A percentile compares a stretch with the other conserved stretches of the same genome.
These are phyloP conservation scores for Mactromeris polynyma DNA, from an alignment of 2,888 invertebrate genomes.

Conservation along the genomic window DNA sequence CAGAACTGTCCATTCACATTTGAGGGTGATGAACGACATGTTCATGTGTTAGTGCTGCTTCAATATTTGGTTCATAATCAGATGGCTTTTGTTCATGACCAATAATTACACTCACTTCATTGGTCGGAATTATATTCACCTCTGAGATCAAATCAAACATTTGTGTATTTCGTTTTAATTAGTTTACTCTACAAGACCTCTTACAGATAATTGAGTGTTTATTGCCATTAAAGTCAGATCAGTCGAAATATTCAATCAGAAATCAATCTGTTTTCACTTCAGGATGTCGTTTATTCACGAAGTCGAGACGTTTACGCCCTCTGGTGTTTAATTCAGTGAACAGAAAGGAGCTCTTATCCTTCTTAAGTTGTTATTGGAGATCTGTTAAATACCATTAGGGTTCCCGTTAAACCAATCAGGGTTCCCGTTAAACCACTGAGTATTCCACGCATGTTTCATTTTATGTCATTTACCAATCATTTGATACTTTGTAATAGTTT, in stretches of 20 bases:
- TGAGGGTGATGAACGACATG: not conserved
- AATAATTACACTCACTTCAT: conserved; percentile 5
- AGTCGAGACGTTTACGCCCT: not conserved
- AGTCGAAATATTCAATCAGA: conserved; percentile 46
- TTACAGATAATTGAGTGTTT: conserved; percentile 27
- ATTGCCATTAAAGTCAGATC: conserved; percentile 43
- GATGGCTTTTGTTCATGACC: not conserved
- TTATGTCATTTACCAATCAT: not conserved
- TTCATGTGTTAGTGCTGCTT: not conserved
- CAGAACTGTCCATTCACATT: not conserved
- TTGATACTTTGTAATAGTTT: not conserved
- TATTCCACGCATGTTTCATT: not conserved
- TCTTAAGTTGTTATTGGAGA: conserved; percentile 35
- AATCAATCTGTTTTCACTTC: conserved; percentile 64
- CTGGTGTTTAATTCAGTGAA: conserved; percentile 31
- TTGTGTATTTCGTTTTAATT: conserved; percentile 27
- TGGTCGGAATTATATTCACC: not conserved
- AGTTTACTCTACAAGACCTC: conserved; percentile 21
- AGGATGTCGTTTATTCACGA: conserved; percentile 18
- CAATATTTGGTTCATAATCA: not conserved
- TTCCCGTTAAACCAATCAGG: not conserved
- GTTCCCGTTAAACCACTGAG: not conserved
- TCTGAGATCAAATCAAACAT: conserved; percentile 17
- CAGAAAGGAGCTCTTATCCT: not conserved
- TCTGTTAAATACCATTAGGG: conserved; percentile 22